Conservation (phyloP, 2,888 invertebrate species). For the Drosophila rellima region DNA sequence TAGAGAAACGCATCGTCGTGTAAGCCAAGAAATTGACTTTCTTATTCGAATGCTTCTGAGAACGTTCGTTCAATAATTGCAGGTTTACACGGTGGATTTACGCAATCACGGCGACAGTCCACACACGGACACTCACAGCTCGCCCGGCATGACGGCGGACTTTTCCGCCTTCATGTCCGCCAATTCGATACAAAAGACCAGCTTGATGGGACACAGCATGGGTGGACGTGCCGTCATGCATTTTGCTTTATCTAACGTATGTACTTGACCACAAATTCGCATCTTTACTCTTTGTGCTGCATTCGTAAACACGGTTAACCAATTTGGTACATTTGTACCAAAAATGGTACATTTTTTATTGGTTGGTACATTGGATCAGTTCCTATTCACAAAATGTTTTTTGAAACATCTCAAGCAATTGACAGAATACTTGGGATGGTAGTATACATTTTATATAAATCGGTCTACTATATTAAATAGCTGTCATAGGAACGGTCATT, state of each 20-base stretch:
- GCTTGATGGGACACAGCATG: constrained; percentile 96
- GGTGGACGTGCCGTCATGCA: constrained; percentile 97
- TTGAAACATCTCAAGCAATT: too few species aligned
- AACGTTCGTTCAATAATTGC: constrained; percentile 1
- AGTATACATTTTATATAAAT: too few species aligned
- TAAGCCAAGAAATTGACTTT: constrained; percentile 63
- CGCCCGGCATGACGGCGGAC: constrained; percentile 92
- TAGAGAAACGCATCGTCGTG: constrained; percentile 87
- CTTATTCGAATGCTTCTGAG: not conserved
- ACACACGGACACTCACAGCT: constrained; percentile 91
- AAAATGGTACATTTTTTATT: too few species aligned
- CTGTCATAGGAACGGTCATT: too few species aligned
- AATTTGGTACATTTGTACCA: too few species aligned
- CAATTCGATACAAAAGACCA: constrained; percentile 83
- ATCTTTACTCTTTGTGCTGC: not conserved
- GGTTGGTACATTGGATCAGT: too few species aligned
- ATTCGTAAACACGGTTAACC: not conserved
- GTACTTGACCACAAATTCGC: constrained; percentile 34
- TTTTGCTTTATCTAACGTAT: constrained; percentile 90
- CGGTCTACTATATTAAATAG: too few species aligned
- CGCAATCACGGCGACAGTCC: constrained; percentile 98
- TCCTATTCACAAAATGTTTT: too few species aligned
- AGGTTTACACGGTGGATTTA: constrained; percentile 90
- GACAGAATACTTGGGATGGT: too few species aligned
- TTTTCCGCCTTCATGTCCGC: constrained; percentile 88